phyloP scores from a whole-genome alignment of 2,113 vertebrate species.

The Sinocyclocheilus anophthalmus region DNA sequence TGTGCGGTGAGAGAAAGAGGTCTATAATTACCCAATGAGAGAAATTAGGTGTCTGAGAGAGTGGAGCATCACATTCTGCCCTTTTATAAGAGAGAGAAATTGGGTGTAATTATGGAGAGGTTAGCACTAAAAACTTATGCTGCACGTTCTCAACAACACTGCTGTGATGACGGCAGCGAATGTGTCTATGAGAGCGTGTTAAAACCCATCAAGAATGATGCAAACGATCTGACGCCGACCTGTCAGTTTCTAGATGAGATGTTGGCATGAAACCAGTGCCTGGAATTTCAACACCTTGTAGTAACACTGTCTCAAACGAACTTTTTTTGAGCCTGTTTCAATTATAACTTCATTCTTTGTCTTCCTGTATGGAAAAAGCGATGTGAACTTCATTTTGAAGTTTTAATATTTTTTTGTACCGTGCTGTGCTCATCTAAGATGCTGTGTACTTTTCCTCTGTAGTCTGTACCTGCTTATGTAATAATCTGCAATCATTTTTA shows the following conservation, averaged over 20 bases:
- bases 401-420: background rate
- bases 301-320: background rate
- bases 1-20: conserved; percentile 17
- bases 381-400: background rate
- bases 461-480: background rate
- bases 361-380: background rate
- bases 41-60: conserved; percentile 37
- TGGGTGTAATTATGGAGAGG: conserved; percentile 52
- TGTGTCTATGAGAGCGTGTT: background rate
- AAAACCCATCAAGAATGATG: conserved; percentile 36
- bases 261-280: background rate
- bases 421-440: background rate
- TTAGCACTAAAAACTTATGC: conserved; percentile 37
- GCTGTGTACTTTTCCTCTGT: background rate
- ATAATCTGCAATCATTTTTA: background rate
- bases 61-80: conserved; percentile 29
- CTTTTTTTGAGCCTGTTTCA: background rate
- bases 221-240: conserved; percentile 24
- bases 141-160: conserved; percentile 8
- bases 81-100: conserved; percentile 36
- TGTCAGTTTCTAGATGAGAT: conserved; percentile 3
- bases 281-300: conserved; percentile 26
- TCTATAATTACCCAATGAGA: conserved; percentile 43
- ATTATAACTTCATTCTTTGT: background rate
- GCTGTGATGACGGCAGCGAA: conserved; percentile 17